Base-by-base conservation (phyloP, 2,888 invertebrate genomes). In the Altica lythri region DNA sequence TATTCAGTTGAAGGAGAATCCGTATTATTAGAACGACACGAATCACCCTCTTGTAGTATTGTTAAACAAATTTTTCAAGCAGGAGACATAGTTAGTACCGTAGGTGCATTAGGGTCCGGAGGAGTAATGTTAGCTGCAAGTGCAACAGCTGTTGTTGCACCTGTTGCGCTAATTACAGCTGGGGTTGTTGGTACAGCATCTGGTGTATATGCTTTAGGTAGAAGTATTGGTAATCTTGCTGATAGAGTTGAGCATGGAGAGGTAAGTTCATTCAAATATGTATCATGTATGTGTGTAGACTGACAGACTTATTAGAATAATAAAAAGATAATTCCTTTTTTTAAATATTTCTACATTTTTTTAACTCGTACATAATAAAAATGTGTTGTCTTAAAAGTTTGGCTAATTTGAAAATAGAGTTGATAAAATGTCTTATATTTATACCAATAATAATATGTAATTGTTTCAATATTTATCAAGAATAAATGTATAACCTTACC, bases 101-200 rank as follows among this genome's bases (percentile, higher is more conserved):
- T 58, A 2, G 68, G 61, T 3, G 70, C 73, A 2, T 2, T 76
- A n/a, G 66, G 64, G 0, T 80, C 82, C 1, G 76, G 80, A 0
- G 81, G 80, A 1, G 78, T 83, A n/a, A 67, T 80, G 5, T 77
- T 80, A 0, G 79, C 78, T 1, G 79, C 81, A 0, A 76, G 76
- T 0, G 78, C 82, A 60, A 79, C 81, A 0, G 76, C 81, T 8
- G 47, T 82, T 1, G 46, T 48, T 9, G 44, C 49, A 1, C 53
- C 57, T 4, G 27, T 27, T 5, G 45, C 57, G 2, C 9, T 57
- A 16, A 18, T 57, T 12, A 50, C 35, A 8, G 63, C 60, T 6
- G 56, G 25, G 1, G 55, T 49, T 3, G 53, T 43, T 3, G 64
- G 63, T 34, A 59, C 38, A 4, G 44, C 43, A 13, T 69, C 66